A percentile compares a stretch with the other conserved stretches of the same genome.
phyloP scores from a whole-genome alignment of 2,113 vertebrate genomes.

The Polypterus senegalus region DNA sequence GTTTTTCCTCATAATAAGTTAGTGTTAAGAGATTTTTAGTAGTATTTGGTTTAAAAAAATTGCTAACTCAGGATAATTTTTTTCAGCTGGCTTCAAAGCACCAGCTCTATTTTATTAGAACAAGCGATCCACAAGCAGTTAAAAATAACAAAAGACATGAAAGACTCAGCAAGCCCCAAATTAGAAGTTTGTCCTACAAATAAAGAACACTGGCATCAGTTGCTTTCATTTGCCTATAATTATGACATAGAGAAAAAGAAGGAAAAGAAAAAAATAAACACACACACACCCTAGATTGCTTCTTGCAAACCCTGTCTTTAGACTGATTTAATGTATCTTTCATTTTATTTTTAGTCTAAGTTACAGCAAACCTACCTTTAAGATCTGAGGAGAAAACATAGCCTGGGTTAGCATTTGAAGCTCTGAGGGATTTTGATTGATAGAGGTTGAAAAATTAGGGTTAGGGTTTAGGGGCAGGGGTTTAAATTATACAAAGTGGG shows the following conservation, averaged over 20 bases:
- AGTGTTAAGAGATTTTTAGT: too few relatives aligned
- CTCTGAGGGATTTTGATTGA: background rate
- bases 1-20: too few relatives aligned
- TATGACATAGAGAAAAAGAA: background rate
- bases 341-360: background rate
- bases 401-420: background rate
- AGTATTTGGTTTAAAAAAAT: too few relatives aligned
- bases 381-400: background rate
- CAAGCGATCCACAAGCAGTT: too few relatives aligned
- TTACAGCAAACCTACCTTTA: background rate
- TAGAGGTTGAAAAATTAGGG: too few relatives aligned
- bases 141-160: conserved; percentile 7
- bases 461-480: too few relatives aligned
- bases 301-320: background rate
- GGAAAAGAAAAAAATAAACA: too few relatives aligned
- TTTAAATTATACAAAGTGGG: too few relatives aligned
- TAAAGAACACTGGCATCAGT: conserved; percentile 8
- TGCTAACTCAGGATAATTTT: too few relatives aligned
- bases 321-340: background rate
- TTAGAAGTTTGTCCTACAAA: conserved; percentile 10
- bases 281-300: background rate
- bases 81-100: too few relatives aligned
- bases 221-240: conserved; percentile 12
- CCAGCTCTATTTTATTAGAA: too few relatives aligned
- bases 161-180: conserved; percentile 8